These are phyloP conservation scores for Tachypleus tridentatus DNA, from an alignment of 1,140 invertebrate genomes.

Conservation along the genomic window DNA sequence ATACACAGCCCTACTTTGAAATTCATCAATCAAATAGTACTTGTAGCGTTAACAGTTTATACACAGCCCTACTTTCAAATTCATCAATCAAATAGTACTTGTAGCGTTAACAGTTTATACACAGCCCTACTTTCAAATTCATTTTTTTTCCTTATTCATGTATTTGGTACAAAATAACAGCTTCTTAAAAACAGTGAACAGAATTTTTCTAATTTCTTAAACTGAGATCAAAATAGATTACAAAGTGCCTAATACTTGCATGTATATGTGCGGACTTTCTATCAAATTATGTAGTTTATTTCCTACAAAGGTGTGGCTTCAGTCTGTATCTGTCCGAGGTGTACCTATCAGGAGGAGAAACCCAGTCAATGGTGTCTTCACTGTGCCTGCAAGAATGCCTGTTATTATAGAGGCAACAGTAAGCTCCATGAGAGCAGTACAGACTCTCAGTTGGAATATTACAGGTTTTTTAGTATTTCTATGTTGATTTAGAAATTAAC, in stretches of 20 bases:
- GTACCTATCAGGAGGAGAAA: not conserved
- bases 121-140: too few species aligned
- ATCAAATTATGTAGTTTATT: not conserved
- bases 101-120: too few species aligned
- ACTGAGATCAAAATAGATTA: not conserved
- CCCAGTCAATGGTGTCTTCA: constrained; percentile 9
- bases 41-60: too few species aligned
- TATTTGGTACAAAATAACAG: too few species aligned
- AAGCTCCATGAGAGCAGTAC: not conserved
- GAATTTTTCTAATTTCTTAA: not conserved
- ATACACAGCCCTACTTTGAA: too few species aligned
- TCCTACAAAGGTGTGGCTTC: constrained; percentile 8
- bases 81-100: too few species aligned
- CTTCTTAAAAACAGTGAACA: not conserved
- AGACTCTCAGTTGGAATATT: constrained; percentile 14
- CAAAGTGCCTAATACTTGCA: not conserved
- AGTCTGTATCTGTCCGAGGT: constrained; percentile 11
- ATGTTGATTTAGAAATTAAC: too few species aligned
- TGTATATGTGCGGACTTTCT: not conserved
- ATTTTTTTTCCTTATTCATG: too few species aligned
- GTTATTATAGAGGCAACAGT: constrained; percentile 14
- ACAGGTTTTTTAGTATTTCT: constrained; percentile 6
- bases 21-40: too few species aligned
- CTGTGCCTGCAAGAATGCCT: constrained; percentile 13
- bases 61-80: too few species aligned